Evolutionary conservation across 23 tunicate species (phyloP).

Genomic region (Styela plicata): DNA sequence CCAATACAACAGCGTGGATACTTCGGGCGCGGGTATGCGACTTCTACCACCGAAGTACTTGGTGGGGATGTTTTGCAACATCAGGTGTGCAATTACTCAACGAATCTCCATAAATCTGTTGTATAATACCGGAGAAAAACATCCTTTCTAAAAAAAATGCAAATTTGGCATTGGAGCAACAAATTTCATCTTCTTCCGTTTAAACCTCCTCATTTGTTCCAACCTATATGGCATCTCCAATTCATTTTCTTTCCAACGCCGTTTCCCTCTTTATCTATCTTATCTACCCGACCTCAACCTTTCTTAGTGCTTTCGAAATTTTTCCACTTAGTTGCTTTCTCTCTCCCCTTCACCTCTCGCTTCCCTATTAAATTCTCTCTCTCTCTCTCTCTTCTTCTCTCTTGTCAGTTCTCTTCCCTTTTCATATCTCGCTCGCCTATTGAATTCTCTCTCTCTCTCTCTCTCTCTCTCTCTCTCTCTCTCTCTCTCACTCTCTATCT

Average conservation of each 20-base stretch:
- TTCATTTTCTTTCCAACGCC: too few species aligned
- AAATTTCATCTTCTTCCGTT: too few species aligned
- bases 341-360: too few species aligned
- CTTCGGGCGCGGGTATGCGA: conserved; percentile 81
- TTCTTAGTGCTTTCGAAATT: too few species aligned
- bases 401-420: not conserved
- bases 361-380: too few species aligned
- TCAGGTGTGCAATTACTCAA: conserved; percentile 82
- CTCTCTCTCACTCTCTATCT: conserved; percentile 1
- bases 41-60: conserved; percentile 46
- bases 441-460: not conserved
- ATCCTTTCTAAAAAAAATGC: too few species aligned
- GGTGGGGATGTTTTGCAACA: conserved; percentile 62
- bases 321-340: too few species aligned
- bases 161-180: too few species aligned
- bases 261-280: too few species aligned
- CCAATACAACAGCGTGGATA: conserved; percentile 30
- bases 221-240: too few species aligned
- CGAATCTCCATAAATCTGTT: not conserved
- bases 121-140: not conserved
- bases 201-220: too few species aligned
- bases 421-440: not conserved
- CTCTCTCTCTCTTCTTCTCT: not conserved
- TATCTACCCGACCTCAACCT: too few species aligned
- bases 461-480: not conserved